Evolutionary conservation across 2,888 invertebrate species (phyloP).

Genomic region (Cepaea hortensis): DNA sequence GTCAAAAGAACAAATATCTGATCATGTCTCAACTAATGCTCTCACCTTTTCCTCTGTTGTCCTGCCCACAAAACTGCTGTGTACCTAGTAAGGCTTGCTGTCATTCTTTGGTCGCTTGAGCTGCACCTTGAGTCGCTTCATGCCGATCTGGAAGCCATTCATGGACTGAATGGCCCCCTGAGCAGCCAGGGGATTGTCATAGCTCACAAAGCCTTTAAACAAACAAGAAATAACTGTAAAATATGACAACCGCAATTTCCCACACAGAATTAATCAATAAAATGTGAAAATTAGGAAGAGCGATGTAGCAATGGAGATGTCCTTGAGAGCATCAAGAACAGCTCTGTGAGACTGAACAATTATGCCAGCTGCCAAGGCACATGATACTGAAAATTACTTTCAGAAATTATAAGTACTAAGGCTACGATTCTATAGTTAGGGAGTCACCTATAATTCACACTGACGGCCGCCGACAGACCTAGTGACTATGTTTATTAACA

Average conservation of each 20-base stretch:
- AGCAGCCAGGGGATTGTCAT: conserved; percentile 98
- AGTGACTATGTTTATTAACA: too few species aligned
- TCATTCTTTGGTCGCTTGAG: conserved; percentile 99
- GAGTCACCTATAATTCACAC: too few species aligned
- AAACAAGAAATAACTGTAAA: background rate
- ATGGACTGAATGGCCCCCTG: conserved; percentile 99
- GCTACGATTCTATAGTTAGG: too few species aligned
- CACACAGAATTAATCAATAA: background rate
- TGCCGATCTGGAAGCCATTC: conserved; percentile 99
- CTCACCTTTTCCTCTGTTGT: conserved; percentile 48
- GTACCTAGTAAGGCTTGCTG: conserved; percentile 92
- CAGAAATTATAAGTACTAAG: too few species aligned
- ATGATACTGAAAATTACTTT: too few species aligned
- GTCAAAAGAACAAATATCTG: too few species aligned
- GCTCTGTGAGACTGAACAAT: too few species aligned
- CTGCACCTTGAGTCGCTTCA: conserved; percentile 99
- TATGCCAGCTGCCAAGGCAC: too few species aligned
- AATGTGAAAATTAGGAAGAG: background rate
- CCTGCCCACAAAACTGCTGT: conserved; percentile 38
- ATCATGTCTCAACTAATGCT: background rate
- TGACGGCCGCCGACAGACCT: too few species aligned
- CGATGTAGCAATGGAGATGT: too few species aligned
- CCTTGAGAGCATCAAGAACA: too few species aligned
- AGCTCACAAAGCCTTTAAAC: conserved; percentile 95
- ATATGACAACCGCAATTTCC: too few species aligned